Evolutionary conservation across 2,888 invertebrate species (phyloP).

Genomic region (Boloria selene): DNA sequence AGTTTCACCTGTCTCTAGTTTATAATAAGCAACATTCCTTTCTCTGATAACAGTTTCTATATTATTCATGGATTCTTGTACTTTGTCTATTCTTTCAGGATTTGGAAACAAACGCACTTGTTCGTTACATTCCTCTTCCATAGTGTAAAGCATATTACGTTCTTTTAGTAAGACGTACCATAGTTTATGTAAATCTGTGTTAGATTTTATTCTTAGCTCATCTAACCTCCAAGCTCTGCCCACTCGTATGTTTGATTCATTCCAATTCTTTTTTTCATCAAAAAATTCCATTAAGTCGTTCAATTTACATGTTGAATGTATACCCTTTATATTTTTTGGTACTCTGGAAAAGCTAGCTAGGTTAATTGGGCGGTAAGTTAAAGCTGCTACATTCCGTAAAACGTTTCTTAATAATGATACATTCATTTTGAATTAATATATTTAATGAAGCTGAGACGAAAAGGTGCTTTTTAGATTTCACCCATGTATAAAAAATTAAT

Average conservation of each 20-base stretch:
- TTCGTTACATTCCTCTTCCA: conserved; percentile 92
- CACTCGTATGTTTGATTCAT: conserved; percentile 86
- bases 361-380: conserved; percentile 52
- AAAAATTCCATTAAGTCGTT: conserved; percentile 93
- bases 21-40: conserved; percentile 93
- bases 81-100: conserved; percentile 96
- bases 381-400: conserved; percentile 45
- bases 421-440: conserved; percentile 23
- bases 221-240: conserved; percentile 95
- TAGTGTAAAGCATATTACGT: conserved; percentile 97
- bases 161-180: conserved; percentile 97
- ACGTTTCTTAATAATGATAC: conserved; percentile 40
- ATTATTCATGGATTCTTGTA: conserved; percentile 96
- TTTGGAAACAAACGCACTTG: conserved; percentile 89
- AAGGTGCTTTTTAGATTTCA: neutral
- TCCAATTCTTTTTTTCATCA: conserved; percentile 93
- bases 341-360: conserved; percentile 42
- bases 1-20: conserved; percentile 93
- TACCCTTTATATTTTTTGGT: conserved; percentile 25
- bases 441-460: neutral
- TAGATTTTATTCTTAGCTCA: conserved; percentile 96
- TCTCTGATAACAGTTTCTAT: conserved; percentile 95
- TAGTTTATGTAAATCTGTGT: conserved; percentile 96
- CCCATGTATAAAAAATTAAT: too few species aligned
- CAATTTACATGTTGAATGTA: conserved; percentile 66